Evolutionary conservation across 2,888 invertebrate genomes (phyloP), one percentile per base, ranked within the genome.

Genomic region (Sylvicola cinctus): DNA sequence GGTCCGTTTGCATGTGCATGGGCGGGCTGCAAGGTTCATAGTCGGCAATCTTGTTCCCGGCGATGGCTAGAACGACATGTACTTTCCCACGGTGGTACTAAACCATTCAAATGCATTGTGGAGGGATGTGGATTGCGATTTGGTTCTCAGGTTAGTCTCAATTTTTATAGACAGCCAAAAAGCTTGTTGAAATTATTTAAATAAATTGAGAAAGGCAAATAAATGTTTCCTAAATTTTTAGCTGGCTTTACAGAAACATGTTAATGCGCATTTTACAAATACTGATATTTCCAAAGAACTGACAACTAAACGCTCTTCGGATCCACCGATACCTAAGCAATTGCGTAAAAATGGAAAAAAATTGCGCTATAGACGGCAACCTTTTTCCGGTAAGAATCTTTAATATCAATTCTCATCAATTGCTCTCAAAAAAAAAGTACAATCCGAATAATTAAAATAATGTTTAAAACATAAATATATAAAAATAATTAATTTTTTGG

Each of bases 61-160:
- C 74, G 85, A 36, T 95, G 93, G 93, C 62, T 93, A 43, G 88
- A 91, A 54, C 66, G 91, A 31, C 93, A 93, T 60, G 81, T 91
- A 30, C 62, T 88, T 32, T 78, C 78, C 1, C 93, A 93, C 58
- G 80, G 81, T 37, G 87, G 87, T 30, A 87, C 81, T 58, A 90
- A 91, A 54, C 90, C 90, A 16, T 91, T 87, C 64, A 75, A 83
- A 49, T 95, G 93, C 61, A 91, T 93, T 55, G 84, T 95, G 45
- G 88, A 87, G 51, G 81, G 87, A 47, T 95, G 93, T 60, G 85
- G 88, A 46, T 71, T 71, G 47, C 65, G 84, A 48, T 84, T 84
- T 52, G 80, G 79, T 49, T 80, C 81, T 39, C 83, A 83, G 76
- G 84, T 84, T 66, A 52, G 60, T 56, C 46, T 48, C 31, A 13